A percentile compares a stretch with the other conserved stretches of the same genome.
Conservation (phyloP, 2,888 invertebrate species). For the Rhogogaster chlorosoma region DNA sequence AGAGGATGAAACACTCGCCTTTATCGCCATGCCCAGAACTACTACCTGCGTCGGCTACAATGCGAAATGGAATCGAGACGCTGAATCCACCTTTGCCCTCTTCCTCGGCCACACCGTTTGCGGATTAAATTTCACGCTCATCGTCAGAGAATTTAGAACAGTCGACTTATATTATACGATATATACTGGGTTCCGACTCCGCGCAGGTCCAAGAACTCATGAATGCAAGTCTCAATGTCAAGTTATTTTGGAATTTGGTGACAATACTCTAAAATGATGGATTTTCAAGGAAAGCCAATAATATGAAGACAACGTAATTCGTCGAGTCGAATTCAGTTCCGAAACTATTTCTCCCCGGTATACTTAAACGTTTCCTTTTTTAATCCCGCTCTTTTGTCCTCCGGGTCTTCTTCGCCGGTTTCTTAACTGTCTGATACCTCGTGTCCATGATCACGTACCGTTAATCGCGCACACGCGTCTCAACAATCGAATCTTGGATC, state of each 20-base stretch:
- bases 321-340: not conserved
- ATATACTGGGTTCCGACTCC: too few species aligned
- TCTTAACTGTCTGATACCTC: not conserved
- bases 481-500: constrained; percentile 47
- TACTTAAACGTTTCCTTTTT: not conserved
- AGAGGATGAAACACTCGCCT: constrained; percentile 52
- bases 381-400: not conserved
- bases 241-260: not conserved
- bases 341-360: not conserved
- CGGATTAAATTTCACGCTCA: constrained; percentile 15
- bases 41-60: constrained; percentile 36
- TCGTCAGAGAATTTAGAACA: not conserved
- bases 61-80: not conserved
- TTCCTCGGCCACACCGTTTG: not conserved
- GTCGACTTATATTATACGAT: too few species aligned
- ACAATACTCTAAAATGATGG: not conserved
- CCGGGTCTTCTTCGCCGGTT: not conserved
- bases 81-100: not conserved
- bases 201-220: too few species aligned
- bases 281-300: too few species aligned
- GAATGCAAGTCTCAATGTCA: too few species aligned
- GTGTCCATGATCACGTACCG: constrained; percentile 30
- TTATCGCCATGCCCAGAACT: not conserved
- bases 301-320: too few species aligned
- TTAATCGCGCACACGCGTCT: constrained; percentile 34